These are phyloP conservation scores for Gorsachius goisagi DNA, from an alignment of 2,113 vertebrate genomes.

Conservation along the genomic window DNA sequence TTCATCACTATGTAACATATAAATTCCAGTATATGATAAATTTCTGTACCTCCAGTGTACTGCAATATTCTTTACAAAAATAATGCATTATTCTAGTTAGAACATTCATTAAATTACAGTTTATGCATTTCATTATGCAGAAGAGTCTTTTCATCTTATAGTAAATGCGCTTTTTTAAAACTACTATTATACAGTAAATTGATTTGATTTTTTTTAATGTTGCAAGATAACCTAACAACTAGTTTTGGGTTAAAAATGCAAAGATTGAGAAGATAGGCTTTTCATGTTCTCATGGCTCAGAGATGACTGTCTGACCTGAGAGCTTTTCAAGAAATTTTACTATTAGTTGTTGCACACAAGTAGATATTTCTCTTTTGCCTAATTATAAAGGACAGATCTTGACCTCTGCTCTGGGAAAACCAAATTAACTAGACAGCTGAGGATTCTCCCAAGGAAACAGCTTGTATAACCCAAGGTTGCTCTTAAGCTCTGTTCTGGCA, in stretches of 20 bases:
- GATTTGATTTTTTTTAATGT: background rate
- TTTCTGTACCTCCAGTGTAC: conserved; percentile 46
- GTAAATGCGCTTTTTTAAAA: background rate
- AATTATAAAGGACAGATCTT: conserved; percentile 10
- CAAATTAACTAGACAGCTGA: background rate
- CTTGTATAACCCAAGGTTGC: background rate
- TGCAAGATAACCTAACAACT: background rate
- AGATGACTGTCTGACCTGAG: background rate
- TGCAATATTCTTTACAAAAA: conserved; percentile 51
- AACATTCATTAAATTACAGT: conserved; percentile 61
- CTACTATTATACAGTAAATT: background rate
- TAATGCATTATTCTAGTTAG: conserved; percentile 46
- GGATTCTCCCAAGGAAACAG: background rate
- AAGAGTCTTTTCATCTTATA: background rate
- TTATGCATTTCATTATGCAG: conserved; percentile 45
- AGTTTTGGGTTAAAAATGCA: background rate
- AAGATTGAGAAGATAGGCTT: background rate
- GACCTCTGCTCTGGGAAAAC: background rate
- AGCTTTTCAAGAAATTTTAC: background rate
- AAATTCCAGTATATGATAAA: conserved; percentile 61
- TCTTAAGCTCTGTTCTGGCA: background rate
- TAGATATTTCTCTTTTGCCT: background rate
- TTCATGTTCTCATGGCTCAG: background rate
- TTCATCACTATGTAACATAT: conserved; percentile 66
- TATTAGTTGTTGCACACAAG: background rate